Base-by-base conservation (phyloP, 2,113 vertebrate genomes). In the Cacatua alba region DNA sequence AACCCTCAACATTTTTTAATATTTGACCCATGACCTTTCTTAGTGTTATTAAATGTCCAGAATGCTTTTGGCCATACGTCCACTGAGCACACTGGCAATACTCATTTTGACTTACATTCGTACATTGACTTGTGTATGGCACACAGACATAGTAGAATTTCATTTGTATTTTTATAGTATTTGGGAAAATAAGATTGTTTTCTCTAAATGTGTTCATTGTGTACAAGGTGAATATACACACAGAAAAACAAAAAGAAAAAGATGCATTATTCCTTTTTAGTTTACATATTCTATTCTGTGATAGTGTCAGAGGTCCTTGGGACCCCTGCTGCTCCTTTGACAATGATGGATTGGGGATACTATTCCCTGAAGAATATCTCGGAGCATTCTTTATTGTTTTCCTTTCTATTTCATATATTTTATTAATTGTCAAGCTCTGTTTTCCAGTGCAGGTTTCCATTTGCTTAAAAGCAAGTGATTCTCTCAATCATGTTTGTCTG, bases 381-480 rank as follows among this genome's bases (percentile, higher is more conserved):
- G 2, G 29, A 6, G 4, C 13, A 62, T 65, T 72, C 25, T 35
- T 88, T 48, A 33, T 48, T 72, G 49, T 62, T 86, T 92, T 86
- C 6, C 6, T 93, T 86, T 82, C 15, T 79, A 72, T 87, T 89
- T 77, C 57, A 90, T 24, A 37, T 3, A 62, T 55, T 78, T n/a
- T 72, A 82, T 65, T 72, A 92, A 94, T 19, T 33, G 72, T 52
- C 11, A 49, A 76, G 21, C 13, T 79, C 33, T 82, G 28, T 49
- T 95, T 95, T 64, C 31, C 55, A 93, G 21, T 79, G 17, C 28
- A 79, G 39, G 24, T 6, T 57, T 94, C 44, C 31, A 95, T 84
- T 62, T 79, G 70, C 79, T 82, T 89, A 82, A 94, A 94, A 94
- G 26, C 43, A 94, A 93, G 88, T 17, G 19, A 48, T 71, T 94